These are phyloP conservation scores for Phoxinus dragarum DNA, from an alignment of 2,797 vertebrate genomes.

Conservation along the genomic window DNA sequence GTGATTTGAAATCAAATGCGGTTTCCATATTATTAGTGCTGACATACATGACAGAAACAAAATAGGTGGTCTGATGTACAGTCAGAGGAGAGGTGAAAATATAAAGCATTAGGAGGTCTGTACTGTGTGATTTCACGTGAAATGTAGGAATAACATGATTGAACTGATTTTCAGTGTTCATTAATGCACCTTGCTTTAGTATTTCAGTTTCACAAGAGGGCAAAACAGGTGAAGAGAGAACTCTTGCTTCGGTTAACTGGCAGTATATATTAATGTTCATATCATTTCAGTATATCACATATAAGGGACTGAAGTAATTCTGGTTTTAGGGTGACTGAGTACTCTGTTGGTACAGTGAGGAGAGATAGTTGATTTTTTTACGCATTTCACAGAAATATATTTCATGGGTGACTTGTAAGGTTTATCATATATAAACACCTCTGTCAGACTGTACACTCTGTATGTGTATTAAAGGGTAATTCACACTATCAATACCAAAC, in stretches of 20 bases:
- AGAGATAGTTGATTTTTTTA: slow-evolving; percentile 27
- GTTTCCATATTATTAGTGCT: slow-evolving; percentile 30
- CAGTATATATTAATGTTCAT: slow-evolving; percentile 1
- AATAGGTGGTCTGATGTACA: slow-evolving; percentile 9
- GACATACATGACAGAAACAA: slow-evolving; percentile 21
- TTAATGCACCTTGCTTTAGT: slow-evolving; percentile 30
- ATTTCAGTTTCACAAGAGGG: neutral
- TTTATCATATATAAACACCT: slow-evolving; percentile 55
- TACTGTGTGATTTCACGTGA: neutral
- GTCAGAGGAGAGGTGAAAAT: neutral
- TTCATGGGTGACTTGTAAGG: slow-evolving; percentile 61
- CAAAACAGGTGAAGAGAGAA: slow-evolving; percentile 1
- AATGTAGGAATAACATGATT: slow-evolving; percentile 15
- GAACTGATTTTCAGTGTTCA: neutral
- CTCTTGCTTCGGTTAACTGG: slow-evolving; percentile 6
- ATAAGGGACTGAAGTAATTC: slow-evolving; percentile 8
- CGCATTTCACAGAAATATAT: slow-evolving; percentile 1
- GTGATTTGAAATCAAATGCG: slow-evolving; percentile 29
- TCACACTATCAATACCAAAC: neutral
- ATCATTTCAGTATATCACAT: neutral
- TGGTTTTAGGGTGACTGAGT: neutral
- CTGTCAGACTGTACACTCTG: slow-evolving; percentile 25
- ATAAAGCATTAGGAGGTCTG: neutral
- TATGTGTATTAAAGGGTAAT: slow-evolving; percentile 5
- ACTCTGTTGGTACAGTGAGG: slow-evolving; percentile 22